Conservation (phyloP, 2,797 vertebrate species). For the Pangasius djambal region DNA sequence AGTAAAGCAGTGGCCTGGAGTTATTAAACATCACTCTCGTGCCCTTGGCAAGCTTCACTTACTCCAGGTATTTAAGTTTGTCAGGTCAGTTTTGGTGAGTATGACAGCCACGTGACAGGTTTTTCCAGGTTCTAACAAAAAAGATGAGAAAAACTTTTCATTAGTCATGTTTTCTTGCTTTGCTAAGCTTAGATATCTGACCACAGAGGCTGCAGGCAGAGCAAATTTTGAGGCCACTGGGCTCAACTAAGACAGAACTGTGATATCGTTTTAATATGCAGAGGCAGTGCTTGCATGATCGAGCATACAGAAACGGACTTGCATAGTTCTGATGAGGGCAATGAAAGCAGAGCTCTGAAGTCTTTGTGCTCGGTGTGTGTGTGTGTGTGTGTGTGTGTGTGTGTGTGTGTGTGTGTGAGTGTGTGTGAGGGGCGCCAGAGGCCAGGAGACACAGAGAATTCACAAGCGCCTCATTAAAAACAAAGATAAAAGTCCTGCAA, state of each 20-base stretch:
- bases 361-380: constrained; percentile 5
- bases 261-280: constrained; percentile 19
- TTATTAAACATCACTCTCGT: neutral
- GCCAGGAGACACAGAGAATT: constrained; percentile 11
- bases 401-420: neutral
- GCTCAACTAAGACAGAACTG: neutral
- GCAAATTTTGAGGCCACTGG: neutral
- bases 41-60: no score
- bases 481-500: constrained; percentile 11
- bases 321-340: constrained; percentile 18
- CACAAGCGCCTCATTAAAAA: constrained; percentile 27
- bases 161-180: neutral
- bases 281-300: constrained; percentile 15
- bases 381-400: constrained; percentile 1
- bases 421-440: neutral
- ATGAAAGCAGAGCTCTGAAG: constrained; percentile 14
- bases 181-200: neutral
- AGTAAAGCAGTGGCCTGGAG: neutral
- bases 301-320: neutral
- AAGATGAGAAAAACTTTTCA: neutral
- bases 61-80: neutral
- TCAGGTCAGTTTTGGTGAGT: neutral
- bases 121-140: neutral
- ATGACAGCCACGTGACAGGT: neutral
- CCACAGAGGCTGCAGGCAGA: neutral